Evolutionary conservation across 2,888 invertebrate genomes (phyloP).

Genomic region (Gastrophysa polygoni): DNA sequence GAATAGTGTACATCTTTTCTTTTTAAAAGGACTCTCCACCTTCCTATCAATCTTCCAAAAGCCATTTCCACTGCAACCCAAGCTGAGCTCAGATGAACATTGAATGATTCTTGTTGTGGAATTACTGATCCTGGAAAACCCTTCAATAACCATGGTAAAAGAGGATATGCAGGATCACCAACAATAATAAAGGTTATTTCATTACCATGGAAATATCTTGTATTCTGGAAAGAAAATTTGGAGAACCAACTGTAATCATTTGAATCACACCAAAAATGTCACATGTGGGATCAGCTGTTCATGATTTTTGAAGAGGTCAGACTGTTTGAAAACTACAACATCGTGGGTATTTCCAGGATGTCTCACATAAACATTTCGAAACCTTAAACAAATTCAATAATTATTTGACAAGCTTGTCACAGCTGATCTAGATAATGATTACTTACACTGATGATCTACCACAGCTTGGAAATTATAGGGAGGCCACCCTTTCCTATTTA

Average conservation of each 20-base stretch:
- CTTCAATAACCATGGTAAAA: conserved; percentile 19
- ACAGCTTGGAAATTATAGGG: conserved; percentile 7
- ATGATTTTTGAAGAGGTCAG: not conserved
- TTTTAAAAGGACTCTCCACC: conserved; percentile 17
- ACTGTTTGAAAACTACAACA: not conserved
- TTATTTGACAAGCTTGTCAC: too few species aligned
- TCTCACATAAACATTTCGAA: not conserved
- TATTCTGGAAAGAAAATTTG: not conserved
- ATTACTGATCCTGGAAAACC: not conserved
- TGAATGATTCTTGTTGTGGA: not conserved
- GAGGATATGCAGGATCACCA: conserved; percentile 22
- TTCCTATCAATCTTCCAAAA: conserved; percentile 17
- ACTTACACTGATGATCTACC: conserved; percentile 5
- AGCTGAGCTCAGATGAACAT: not conserved
- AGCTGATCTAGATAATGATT: not conserved
- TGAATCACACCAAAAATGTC: not conserved
- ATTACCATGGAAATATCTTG: not conserved
- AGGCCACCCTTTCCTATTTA: conserved; percentile 16
- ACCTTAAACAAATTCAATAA: not conserved
- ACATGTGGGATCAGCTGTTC: not conserved
- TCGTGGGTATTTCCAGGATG: not conserved
- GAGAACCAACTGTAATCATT: not conserved
- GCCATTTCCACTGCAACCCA: conserved; percentile 17
- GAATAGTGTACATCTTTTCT: conserved; percentile 14
- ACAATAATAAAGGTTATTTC: conserved; percentile 16